Conservation (phyloP, 2,888 invertebrate genomes). For the Oscheius sp. region DNA sequence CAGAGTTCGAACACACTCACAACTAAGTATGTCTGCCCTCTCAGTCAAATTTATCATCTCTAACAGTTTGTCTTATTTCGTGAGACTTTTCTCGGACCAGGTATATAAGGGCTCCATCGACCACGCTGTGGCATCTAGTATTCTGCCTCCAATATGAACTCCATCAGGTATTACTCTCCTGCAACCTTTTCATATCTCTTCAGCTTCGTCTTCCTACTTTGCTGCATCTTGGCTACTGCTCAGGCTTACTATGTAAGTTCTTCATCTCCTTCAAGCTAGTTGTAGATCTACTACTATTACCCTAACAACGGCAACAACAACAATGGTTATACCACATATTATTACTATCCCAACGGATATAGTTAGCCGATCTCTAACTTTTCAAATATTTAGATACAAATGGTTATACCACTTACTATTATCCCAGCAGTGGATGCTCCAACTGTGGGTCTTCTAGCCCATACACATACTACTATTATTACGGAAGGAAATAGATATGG, state of each 20-base stretch:
- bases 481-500: constrained; percentile 11
- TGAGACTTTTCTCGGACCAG: background rate
- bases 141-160: constrained; percentile 16
- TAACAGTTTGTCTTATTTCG: constrained; percentile 1
- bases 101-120: constrained; percentile 7
- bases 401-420: background rate
- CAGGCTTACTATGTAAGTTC: constrained; percentile 18
- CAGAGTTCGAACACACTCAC: constrained; percentile 9
- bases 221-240: constrained; percentile 19
- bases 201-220: constrained; percentile 10
- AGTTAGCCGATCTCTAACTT: background rate
- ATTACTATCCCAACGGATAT: constrained; percentile 10
- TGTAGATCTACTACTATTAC: constrained; percentile 23
- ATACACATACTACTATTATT: constrained; percentile 20
- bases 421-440: constrained; percentile 13
- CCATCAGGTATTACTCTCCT: constrained; percentile 4
- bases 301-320: constrained; percentile 18
- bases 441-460: constrained; percentile 7
- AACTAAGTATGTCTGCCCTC: constrained; percentile 8
- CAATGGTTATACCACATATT: constrained; percentile 3
- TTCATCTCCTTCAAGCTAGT: too few relatives aligned
- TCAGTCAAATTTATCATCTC: constrained; percentile 1
- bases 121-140: background rate
- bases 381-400: background rate
- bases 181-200: background rate